Percentiles rank a stretch among this genome's conserved stretches.
These are phyloP conservation scores for Epinotia brunnichana DNA, from an alignment of 2,888 invertebrate species.

Conservation along the genomic window DNA sequence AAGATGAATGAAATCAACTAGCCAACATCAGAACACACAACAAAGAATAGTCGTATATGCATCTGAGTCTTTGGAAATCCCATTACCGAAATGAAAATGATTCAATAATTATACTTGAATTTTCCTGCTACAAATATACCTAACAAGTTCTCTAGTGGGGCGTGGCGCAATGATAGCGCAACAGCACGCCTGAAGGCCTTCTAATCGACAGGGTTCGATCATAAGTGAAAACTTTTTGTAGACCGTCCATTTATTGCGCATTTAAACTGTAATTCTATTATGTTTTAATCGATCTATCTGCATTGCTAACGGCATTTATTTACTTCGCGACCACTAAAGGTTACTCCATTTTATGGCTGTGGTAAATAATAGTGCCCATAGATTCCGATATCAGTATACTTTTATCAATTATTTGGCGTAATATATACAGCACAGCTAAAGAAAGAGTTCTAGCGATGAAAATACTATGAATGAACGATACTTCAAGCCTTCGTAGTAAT, in stretches of 20 bases:
- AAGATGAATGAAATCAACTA: no score
- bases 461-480: conserved; percentile 15
- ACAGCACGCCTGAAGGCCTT: conserved; percentile 27
- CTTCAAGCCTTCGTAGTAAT: conserved; percentile 15
- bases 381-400: background rate
- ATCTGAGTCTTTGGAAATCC: conserved; percentile 9
- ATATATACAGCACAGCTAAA: background rate
- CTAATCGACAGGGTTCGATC: conserved; percentile 23
- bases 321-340: background rate
- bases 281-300: background rate
- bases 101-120: conserved; percentile 21
- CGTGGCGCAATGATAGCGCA: conserved; percentile 31
- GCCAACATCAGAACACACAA: no score
- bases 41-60: no score
- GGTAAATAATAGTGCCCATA: background rate
- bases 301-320: background rate
- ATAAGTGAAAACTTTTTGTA: conserved; percentile 23
- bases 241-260: background rate
- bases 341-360: background rate
- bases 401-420: background rate
- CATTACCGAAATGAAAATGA: background rate
- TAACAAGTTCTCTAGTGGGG: conserved; percentile 26
- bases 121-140: conserved; percentile 19
- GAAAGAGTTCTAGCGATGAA: conserved; percentile 3
- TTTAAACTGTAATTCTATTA: conserved; percentile 1